Base-by-base conservation (phyloP, 2,797 vertebrate genomes). In the Buceros bicornis region DNA sequence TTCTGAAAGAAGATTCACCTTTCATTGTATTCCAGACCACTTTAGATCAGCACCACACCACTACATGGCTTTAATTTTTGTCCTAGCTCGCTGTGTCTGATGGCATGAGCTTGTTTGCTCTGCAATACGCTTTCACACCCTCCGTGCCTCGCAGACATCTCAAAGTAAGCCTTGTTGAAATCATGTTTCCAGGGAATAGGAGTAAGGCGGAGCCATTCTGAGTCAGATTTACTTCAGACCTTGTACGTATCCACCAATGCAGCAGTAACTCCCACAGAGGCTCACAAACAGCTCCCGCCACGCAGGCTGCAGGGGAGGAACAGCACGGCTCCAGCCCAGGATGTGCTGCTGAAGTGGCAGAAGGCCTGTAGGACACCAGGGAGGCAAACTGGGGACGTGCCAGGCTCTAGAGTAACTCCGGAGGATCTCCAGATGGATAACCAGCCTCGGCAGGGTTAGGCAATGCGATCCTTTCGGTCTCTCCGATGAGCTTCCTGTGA, bases 1-100 rank as follows among this genome's bases (percentile, higher is more conserved):
- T 87, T 91, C 74, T 74, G 74, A 87, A 90, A 57, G 82, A 50
- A 85, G 92, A 86, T 60, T 95, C 97, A 93, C 95, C 78, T 95
- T 92, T 95, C 61, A 66, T 87, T 91, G 83, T 83, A 35, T 51
- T 79, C 60, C 86, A 53, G 74, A 28, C 43, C 87, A 82, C 76
- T 95, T 96, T 31, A 91, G 84, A 91, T 89, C 81, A 85, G 73
- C 45, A n/a, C 73, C 26, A 8, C 18, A 0, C 35, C 43, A 25
- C 33, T 6, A 40, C 37, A 40, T 6, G 0, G 1, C 37, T 87
- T 60, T n/a, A 11, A 33, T 69, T 88, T 91, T 72, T 40, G 31
- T 60, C 5, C 91, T n/a, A 37, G 13, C 85, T 94, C 22, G 10
- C 82, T 79, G 53, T 22, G 40, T 87, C 93, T 93, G 85, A 80